Percentiles rank a stretch among this genome's conserved stretches.
phyloP scores from a whole-genome alignment of 2,113 vertebrate species.

The Pachyramphus minor region DNA sequence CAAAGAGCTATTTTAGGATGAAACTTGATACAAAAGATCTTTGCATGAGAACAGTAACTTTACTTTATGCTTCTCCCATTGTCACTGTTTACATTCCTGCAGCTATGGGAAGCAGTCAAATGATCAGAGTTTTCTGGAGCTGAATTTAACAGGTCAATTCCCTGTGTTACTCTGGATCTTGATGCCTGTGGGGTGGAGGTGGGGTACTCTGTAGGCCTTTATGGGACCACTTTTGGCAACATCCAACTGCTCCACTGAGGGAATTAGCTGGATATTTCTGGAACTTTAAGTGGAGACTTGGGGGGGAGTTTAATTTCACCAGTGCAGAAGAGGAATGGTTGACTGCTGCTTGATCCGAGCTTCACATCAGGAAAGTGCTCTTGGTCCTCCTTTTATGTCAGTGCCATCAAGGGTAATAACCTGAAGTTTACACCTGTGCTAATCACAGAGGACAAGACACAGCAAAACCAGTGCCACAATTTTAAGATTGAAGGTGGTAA shows the following conservation, averaged over 20 bases:
- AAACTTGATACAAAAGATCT: constrained; percentile 22
- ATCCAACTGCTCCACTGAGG: neutral
- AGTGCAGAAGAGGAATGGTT: neutral
- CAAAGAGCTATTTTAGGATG: constrained; percentile 32
- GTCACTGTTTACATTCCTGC: neutral
- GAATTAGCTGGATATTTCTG: neutral
- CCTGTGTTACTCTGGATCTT: neutral
- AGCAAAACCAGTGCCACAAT: neutral
- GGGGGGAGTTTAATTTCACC: neutral
- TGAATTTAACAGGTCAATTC: neutral
- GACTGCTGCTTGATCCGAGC: neutral
- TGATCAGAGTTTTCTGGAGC: neutral
- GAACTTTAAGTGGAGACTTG: neutral
- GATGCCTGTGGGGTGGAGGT: neutral
- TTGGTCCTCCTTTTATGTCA: neutral
- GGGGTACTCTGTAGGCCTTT: neutral
- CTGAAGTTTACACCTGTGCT: neutral
- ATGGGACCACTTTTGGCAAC: neutral
- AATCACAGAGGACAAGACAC: neutral
- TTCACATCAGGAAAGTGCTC: neutral
- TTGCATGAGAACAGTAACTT: neutral
- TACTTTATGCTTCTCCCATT: neutral
- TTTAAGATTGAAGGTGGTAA: neutral
- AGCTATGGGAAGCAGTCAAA: neutral
- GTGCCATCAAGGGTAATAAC: neutral